Conservation (phyloP, 2,113 vertebrate species). For the Aspidoscelis tigris region DNA sequence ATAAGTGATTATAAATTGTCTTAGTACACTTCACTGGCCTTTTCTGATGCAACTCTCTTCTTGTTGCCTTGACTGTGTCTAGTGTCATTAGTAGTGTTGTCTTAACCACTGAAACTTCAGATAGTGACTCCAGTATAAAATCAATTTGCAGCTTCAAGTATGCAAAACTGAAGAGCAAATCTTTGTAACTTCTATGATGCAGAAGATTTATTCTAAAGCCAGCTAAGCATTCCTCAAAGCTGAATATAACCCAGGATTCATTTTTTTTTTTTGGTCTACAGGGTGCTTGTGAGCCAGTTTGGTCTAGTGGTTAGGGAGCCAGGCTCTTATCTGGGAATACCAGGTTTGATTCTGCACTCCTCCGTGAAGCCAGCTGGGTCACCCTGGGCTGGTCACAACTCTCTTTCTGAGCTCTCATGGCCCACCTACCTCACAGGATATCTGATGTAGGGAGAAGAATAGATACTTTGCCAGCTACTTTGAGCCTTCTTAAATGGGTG, state of each 20-base stretch:
- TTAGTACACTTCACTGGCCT: background rate
- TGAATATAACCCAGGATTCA: background rate
- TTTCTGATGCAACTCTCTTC: conserved; percentile 11
- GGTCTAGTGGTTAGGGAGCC: too few relatives aligned
- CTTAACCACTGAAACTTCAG: background rate
- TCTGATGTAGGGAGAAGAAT: too few relatives aligned
- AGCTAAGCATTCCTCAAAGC: background rate
- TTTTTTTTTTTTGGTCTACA: background rate
- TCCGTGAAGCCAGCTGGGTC: too few relatives aligned
- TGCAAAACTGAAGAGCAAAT: background rate
- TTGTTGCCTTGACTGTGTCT: background rate
- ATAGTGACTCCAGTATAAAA: background rate
- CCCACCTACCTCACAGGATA: too few relatives aligned
- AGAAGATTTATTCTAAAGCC: background rate
- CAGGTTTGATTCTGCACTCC: too few relatives aligned
- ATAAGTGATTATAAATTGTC: background rate
- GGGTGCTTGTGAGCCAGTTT: too few relatives aligned
- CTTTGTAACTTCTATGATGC: background rate
- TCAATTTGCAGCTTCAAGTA: background rate
- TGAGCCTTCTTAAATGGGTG: too few relatives aligned
- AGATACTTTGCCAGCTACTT: too few relatives aligned
- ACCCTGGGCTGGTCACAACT: too few relatives aligned
- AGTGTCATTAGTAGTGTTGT: background rate
- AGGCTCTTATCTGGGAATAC: too few relatives aligned
- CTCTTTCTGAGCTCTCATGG: too few relatives aligned